These are phyloP conservation scores for Neoscelio sp. DNA, from an alignment of 2,888 invertebrate genomes.

Conservation along the genomic window DNA sequence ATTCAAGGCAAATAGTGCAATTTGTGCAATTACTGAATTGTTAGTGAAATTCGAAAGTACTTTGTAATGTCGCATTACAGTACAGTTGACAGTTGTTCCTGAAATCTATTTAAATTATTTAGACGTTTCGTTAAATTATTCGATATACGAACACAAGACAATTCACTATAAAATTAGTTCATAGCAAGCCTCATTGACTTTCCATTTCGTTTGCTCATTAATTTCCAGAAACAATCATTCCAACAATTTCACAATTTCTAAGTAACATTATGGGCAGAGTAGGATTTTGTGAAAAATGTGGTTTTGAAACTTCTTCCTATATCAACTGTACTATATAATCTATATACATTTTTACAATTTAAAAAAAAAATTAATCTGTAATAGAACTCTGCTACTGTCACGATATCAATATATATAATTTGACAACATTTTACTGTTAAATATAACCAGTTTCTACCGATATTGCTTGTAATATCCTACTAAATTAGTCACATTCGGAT, in stretches of 20 bases:
- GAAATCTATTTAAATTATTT: neutral
- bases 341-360: conserved; percentile 15
- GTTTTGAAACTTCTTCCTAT: too few species aligned
- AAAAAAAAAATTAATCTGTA: conserved; percentile 36
- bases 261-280: too few species aligned
- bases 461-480: conserved; percentile 29
- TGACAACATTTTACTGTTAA: conserved; percentile 14
- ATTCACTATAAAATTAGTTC: conserved; percentile 15
- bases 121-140: conserved; percentile 9
- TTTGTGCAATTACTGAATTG: too few species aligned
- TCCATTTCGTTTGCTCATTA: conserved; percentile 3
- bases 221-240: neutral
- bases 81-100: too few species aligned
- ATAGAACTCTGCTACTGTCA: conserved; percentile 32
- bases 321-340: too few species aligned
- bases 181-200: conserved; percentile 11
- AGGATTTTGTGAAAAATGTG: too few species aligned
- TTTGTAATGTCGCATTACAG: too few species aligned
- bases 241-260: too few species aligned
- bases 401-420: conserved; percentile 16
- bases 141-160: conserved; percentile 6
- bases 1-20: too few species aligned
- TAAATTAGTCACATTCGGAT: conserved; percentile 23
- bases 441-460: neutral
- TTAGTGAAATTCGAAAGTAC: too few species aligned